phyloP scores from a whole-genome alignment of 2,797 vertebrate species.

The Chrysocyon brachyurus region DNA sequence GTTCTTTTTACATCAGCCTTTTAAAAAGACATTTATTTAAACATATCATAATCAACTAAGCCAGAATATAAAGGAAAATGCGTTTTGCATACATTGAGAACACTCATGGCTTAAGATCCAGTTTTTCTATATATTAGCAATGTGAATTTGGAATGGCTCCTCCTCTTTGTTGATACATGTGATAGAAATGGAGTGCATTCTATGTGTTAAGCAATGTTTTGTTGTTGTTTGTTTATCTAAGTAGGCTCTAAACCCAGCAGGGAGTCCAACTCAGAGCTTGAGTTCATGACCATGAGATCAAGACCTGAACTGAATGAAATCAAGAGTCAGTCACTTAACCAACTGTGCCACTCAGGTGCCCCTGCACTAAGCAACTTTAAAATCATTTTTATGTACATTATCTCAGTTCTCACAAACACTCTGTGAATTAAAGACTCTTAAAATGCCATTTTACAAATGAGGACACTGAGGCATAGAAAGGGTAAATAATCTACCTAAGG shows the following conservation, averaged over 20 bases:
- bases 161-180: fast-evolving
- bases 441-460: background rate
- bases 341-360: background rate
- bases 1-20: background rate
- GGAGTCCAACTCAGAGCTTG: background rate
- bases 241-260: background rate
- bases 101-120: background rate
- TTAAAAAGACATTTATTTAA: background rate
- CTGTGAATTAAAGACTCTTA: background rate
- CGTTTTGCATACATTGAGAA: background rate
- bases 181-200: background rate
- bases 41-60: background rate
- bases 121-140: background rate
- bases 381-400: background rate
- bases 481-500: background rate
- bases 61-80: background rate
- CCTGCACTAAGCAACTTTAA: background rate
- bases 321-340: background rate
- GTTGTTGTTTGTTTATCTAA: background rate
- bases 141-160: background rate
- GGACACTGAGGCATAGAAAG: background rate
- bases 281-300: background rate
- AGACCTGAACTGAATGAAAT: background rate
- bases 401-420: background rate
- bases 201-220: background rate